Evolutionary conservation across 2,113 vertebrate genomes (phyloP).

Genomic region (Carlito syrichta): DNA sequence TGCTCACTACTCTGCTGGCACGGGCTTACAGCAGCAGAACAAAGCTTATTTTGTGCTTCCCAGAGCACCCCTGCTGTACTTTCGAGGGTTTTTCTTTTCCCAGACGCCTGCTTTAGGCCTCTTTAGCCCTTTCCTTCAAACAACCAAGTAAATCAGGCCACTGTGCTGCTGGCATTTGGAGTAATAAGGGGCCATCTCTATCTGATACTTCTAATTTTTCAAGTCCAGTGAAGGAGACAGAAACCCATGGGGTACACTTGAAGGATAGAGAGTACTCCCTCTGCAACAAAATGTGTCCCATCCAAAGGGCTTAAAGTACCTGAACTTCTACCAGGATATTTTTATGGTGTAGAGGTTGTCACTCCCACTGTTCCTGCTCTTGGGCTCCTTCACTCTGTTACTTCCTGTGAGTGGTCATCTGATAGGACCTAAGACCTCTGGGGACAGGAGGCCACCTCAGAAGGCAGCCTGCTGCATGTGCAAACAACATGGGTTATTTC

Average conservation of each 20-base stretch:
- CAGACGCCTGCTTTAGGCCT: constrained; percentile 55
- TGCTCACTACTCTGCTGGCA: constrained; percentile 66
- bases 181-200: not conserved
- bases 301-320: accelerated
- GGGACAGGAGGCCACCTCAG: not conserved
- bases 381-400: not conserved
- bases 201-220: not conserved
- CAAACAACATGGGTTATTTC: not conserved
- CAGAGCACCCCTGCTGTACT: constrained; percentile 69
- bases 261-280: not conserved
- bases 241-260: not conserved
- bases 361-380: no score
- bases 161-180: constrained; percentile 55
- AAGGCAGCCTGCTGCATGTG: not conserved
- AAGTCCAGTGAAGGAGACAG: not conserved
- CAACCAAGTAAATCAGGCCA: constrained; percentile 45
- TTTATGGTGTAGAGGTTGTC: not conserved
- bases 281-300: not conserved
- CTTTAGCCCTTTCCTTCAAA: constrained; percentile 62
- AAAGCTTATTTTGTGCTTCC: constrained; percentile 77
- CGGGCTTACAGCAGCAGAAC: constrained; percentile 61
- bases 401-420: not conserved
- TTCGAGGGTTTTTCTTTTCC: constrained; percentile 67
- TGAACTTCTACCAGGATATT: not conserved
- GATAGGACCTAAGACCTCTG: not conserved